Conservation (phyloP, 1,140 invertebrate genomes). For the Listronotus oregonensis region DNA sequence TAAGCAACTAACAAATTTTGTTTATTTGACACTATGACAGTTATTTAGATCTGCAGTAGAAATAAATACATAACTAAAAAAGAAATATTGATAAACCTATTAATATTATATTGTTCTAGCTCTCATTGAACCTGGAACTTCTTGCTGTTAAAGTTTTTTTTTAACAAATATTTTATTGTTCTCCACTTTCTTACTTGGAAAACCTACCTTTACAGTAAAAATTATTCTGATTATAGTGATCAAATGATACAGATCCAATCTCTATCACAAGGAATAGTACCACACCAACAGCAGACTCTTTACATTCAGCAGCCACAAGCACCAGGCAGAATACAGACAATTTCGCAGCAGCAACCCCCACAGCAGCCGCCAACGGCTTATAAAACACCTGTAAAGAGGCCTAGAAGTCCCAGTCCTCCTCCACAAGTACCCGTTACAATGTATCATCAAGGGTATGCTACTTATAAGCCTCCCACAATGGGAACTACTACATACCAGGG, state of each 20-base stretch:
- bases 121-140: too few relatives aligned
- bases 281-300: constrained; percentile 55
- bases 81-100: too few relatives aligned
- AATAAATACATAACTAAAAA: too few relatives aligned
- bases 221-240: constrained; percentile 45
- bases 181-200: too few relatives aligned
- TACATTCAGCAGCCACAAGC: constrained; percentile 33
- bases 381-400: constrained; percentile 65
- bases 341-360: constrained; percentile 24
- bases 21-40: too few relatives aligned
- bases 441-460: constrained; percentile 60
- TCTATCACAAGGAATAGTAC: constrained; percentile 60
- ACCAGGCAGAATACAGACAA: constrained; percentile 26
- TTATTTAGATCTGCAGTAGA: too few relatives aligned
- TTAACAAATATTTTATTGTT: too few relatives aligned
- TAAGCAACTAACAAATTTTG: too few relatives aligned
- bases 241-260: constrained; percentile 59
- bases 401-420: constrained; percentile 70
- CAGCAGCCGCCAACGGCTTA: constrained; percentile 41
- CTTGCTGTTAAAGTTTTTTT: too few relatives aligned
- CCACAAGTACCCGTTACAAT: constrained; percentile 57
- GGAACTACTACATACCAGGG: constrained; percentile 56
- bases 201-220: too few relatives aligned
- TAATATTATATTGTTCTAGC: too few relatives aligned
- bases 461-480: constrained; percentile 60